Base-by-base conservation (phyloP, 1,140 invertebrate genomes). In the Polypedilum vanderplanki region DNA sequence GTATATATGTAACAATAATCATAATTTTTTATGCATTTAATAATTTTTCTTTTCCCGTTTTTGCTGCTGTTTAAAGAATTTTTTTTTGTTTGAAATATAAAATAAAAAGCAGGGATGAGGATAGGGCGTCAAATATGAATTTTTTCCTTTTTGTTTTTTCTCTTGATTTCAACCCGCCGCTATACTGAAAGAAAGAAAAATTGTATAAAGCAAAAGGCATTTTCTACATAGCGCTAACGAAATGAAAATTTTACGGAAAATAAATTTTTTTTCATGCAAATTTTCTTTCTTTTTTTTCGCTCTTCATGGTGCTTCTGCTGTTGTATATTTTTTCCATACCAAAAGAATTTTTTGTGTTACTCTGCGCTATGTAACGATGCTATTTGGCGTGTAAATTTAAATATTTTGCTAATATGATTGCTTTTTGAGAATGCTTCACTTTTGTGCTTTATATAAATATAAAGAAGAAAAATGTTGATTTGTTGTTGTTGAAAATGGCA, bases 331-430 rank as follows among this genome's bases (percentile, higher is more conserved):
- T 57, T 57, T 4, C 41, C 41, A 46, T 46, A 12, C 9, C 41
- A 12, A 12, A 15, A 15, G 8, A n/a, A 57, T 57, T 12, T 57
- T 57, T 57, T 57, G 18, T 70, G 1, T 70, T 22, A 70, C 65
- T 1, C 2, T 33, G 24, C 24, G 24, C 24, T 33, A 33, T 33
- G 65, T 70, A 70, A 70, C 17, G 65, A 70, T 70, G 65, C 65
- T 22, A 70, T 70, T 70, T 70, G 20, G 17, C 20, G 65, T 70
- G 65, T 70, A 22, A 70, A 70, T 70, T 70, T 70, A 70, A 70
- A 70, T 70, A 70, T 70, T 70, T 70, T 70, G 65, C 65, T 70
- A 22, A 70, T 70, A 70, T 70, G 65, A 70, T 70, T 57, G 46
- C 46, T 57, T 57, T 57, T n/a, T 12, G 10, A 57, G n/a, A 57